These are phyloP conservation scores for Nymphicus hollandicus DNA, from an alignment of 2,113 vertebrate genomes.

Conservation along the genomic window DNA sequence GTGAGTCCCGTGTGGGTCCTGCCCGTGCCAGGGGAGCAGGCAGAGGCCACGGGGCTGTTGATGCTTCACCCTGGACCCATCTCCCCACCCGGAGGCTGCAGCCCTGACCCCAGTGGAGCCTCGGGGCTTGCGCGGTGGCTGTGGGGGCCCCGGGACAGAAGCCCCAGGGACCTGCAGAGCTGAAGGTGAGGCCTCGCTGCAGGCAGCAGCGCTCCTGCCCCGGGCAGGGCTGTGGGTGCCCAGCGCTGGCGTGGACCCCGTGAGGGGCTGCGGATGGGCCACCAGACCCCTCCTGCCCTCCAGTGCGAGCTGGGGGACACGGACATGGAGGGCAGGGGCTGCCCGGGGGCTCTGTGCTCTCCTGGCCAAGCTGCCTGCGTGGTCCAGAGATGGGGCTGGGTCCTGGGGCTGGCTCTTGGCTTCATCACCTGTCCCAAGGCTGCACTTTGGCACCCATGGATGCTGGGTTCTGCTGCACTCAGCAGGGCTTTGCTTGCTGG, in stretches of 20 bases:
- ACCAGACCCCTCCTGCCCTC: background rate
- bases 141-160: background rate
- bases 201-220: background rate
- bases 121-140: background rate
- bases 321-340: background rate
- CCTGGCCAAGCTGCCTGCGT: accelerated
- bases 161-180: background rate
- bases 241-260: background rate
- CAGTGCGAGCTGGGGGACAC: accelerated
- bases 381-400: background rate
- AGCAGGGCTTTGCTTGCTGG: background rate
- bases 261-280: accelerated
- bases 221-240: background rate
- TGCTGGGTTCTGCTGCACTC: background rate
- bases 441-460: background rate
- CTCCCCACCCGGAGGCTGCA: background rate
- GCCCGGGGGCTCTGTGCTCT: background rate
- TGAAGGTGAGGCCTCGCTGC: background rate
- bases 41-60: background rate
- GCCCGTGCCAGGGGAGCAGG: background rate
- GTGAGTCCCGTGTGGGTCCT: background rate
- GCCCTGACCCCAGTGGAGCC: background rate
- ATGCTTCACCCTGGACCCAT: accelerated
- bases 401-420: background rate
- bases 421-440: accelerated